Evolutionary conservation across 1,140 invertebrate genomes (phyloP).

Genomic region (Neuroterus valhalla): DNA sequence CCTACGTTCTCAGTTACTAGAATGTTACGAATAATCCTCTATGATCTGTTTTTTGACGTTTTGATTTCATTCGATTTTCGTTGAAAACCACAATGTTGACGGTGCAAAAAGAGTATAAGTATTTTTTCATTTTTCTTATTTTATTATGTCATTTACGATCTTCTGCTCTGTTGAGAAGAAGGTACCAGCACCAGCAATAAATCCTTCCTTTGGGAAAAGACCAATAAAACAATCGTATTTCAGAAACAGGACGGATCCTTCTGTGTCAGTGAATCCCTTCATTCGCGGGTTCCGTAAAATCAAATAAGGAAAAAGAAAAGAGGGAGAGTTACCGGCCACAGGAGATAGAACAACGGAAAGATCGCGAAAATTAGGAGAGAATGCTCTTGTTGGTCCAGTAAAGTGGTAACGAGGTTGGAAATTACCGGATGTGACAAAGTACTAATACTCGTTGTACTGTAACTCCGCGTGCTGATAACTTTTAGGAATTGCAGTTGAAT

Average conservation of each 20-base stretch:
- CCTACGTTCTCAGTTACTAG: too few relatives aligned
- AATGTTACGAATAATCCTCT: too few relatives aligned
- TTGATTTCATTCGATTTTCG: too few relatives aligned
- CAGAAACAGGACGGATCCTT: constrained; percentile 26
- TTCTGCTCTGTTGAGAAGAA: background rate
- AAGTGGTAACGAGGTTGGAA: constrained; percentile 53
- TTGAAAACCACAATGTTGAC: too few relatives aligned
- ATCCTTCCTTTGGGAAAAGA: constrained; percentile 2
- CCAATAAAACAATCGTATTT: constrained; percentile 27
- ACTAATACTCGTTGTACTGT: constrained; percentile 30
- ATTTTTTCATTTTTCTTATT: background rate
- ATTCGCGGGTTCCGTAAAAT: constrained; percentile 16
- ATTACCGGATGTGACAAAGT: constrained; percentile 54
- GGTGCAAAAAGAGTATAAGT: background rate
- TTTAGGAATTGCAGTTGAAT: constrained; percentile 47
- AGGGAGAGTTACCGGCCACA: constrained; percentile 4
- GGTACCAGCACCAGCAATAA: background rate
- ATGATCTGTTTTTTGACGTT: too few relatives aligned
- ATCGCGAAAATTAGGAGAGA: constrained; percentile 38
- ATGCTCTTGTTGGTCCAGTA: constrained; percentile 26
- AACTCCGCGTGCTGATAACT: constrained; percentile 38
- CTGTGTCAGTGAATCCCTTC: background rate
- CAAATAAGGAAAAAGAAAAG: constrained; percentile 23
- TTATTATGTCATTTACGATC: background rate
- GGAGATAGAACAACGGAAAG: constrained; percentile 34